These are phyloP conservation scores for Pseudorhiza aurosa DNA, from an alignment of 30 jellyfish, hydroid and myxozoan genomes.

Conservation along the genomic window DNA sequence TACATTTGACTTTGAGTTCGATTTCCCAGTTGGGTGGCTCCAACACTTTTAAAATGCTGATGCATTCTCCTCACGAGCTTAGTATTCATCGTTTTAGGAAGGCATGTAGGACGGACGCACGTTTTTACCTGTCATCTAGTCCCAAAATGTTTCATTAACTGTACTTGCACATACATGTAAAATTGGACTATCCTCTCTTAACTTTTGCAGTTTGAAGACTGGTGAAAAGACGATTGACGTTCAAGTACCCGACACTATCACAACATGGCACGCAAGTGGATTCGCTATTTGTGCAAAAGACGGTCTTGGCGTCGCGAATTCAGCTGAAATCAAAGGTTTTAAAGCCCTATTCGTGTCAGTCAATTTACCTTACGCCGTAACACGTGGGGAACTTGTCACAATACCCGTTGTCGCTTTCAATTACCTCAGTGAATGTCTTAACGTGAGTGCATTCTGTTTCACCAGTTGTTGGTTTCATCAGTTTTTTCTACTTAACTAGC, in stretches of 20 bases:
- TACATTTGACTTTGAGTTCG: too few species aligned
- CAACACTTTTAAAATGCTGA: too few species aligned
- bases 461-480: too few species aligned
- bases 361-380: conserved; percentile 88
- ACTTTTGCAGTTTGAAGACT: conserved; percentile 50
- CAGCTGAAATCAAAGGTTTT: conserved; percentile 81
- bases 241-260: conserved; percentile 88
- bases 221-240: conserved; percentile 78
- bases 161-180: background rate
- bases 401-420: conserved; percentile 90
- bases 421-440: conserved; percentile 73
- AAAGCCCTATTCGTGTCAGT: conserved; percentile 88
- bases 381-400: conserved; percentile 86
- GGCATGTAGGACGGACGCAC: too few species aligned
- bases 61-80: too few species aligned
- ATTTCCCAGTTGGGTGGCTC: too few species aligned
- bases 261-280: conserved; percentile 96
- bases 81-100: too few species aligned
- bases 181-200: too few species aligned
- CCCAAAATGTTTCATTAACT: background rate
- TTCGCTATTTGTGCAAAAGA: conserved; percentile 76
- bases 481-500: too few species aligned
- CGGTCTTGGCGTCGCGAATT: conserved; percentile 89
- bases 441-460: conserved; percentile 74
- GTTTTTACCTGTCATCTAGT: too few species aligned